Evolutionary conservation across 1,140 invertebrate species (phyloP), one percentile per base, ranked within the genome.

Genomic region (Camponotus vicinus): DNA sequence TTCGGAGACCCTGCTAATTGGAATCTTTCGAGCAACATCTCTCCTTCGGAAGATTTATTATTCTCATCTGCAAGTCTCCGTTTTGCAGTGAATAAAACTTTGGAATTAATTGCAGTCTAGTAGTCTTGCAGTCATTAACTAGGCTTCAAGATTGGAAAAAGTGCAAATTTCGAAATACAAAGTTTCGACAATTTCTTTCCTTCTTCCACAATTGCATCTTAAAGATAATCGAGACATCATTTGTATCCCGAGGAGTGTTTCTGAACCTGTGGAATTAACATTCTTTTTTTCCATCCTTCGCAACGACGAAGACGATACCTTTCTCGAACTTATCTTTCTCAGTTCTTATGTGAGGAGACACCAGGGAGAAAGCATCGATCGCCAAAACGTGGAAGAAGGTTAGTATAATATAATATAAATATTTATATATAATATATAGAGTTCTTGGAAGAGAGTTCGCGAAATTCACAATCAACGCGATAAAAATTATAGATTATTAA

Each of bases 371-470:
- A 4, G 4, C 79, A 73, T 34, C 67, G 13, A 59, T 40, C 18
- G 63, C 37, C 45, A 61, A 83, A 83, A 45, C 79, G 18, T 45
- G 73, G 55, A 61, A 70, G 4, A 80, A 83, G 79, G 79, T 83
- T 45, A 49, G 69, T 27, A 37, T n/a, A 37, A 40, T 59, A 7
- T 55, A 18, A 59, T 34, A 21, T 6, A 37, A 21, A 73, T 34
- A 45, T 61, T 34, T 3, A 40, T 57, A 32, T 18, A 57, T 15
- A n/a, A 9, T 37, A 79, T 45, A 37, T 13, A 21, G 11, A 40
- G 9, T 32, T 55, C 45, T 67, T 18, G 13, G 34, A 21, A 61
- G 15, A 42, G 8, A 42, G 63, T 42, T 9, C 40, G 8, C 13
- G 6, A 18, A 15, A 66, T 67, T 55, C 8, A 8, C 45, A 37